phyloP scores from a whole-genome alignment of 1,140 invertebrate species.

The Aplysia californica region DNA sequence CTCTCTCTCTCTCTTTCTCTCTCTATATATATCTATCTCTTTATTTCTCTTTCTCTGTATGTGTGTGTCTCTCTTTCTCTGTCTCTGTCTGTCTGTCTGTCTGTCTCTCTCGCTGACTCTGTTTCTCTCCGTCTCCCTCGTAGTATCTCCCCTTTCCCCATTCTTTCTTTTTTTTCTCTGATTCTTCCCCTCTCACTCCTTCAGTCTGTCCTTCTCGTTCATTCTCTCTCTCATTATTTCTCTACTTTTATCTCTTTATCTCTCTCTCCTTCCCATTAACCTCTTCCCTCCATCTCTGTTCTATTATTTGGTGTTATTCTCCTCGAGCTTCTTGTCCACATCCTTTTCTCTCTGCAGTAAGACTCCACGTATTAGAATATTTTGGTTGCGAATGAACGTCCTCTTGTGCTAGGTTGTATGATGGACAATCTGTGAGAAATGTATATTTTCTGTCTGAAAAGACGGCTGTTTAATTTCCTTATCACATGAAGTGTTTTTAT shows the following conservation, averaged over 20 bases:
- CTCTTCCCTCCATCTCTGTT: too few species aligned
- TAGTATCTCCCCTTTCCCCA: not conserved
- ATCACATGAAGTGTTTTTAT: too few species aligned
- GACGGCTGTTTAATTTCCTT: too few species aligned
- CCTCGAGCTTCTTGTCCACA: too few species aligned
- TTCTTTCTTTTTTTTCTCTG: not conserved
- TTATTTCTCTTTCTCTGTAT: conserved; percentile 3
- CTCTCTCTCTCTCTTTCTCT: conserved; percentile 2
- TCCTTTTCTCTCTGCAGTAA: too few species aligned
- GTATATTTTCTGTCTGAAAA: too few species aligned
- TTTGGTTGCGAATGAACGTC: too few species aligned
- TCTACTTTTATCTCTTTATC: conserved; percentile 12
- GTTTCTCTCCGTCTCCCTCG: not conserved
- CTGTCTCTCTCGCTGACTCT: not conserved
- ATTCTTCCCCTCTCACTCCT: not conserved
- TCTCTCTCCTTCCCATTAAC: conserved; percentile 5
- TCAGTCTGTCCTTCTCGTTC: conserved; percentile 16
- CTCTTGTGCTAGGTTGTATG: too few species aligned
- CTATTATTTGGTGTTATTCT: too few species aligned
- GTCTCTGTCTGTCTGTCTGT: not conserved
- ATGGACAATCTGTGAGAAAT: too few species aligned
- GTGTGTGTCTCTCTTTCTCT: not conserved
- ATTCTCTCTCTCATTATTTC: conserved; percentile 13
- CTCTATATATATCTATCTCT: not conserved
- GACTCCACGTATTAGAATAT: too few species aligned